phyloP scores from a whole-genome alignment of 2,797 vertebrate genomes.

The Leontopithecus rosalia region DNA sequence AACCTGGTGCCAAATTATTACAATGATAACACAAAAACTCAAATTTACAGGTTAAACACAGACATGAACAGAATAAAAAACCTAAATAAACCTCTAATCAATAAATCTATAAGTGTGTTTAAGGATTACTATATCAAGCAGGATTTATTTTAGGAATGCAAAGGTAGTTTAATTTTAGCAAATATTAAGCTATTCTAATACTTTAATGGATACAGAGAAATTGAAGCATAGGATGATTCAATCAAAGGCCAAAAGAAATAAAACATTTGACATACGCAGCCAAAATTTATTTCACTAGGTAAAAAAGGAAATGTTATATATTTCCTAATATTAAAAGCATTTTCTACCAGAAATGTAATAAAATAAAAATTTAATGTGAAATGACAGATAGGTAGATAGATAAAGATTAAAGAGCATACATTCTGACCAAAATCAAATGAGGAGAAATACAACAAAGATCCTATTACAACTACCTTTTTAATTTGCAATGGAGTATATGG shows the following conservation, averaged over 20 bases:
- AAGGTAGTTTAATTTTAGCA: conserved; percentile 17
- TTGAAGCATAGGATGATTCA: background rate
- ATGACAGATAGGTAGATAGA: background rate
- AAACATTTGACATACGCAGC: background rate
- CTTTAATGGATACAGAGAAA: conserved; percentile 30
- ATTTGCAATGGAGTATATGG: background rate
- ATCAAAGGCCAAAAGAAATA: background rate
- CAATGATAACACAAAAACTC: background rate
- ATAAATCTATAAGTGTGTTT: background rate
- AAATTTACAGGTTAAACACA: background rate
- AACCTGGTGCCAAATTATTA: background rate
- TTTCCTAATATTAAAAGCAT: background rate
- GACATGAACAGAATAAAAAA: background rate
- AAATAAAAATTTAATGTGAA: conserved; percentile 9
- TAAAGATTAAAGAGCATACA: background rate
- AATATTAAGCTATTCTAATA: conserved; percentile 31
- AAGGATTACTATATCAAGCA: background rate
- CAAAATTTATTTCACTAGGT: conserved; percentile 8
- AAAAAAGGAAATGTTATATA: background rate
- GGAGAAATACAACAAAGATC: background rate
- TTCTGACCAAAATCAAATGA: conserved; percentile 1
- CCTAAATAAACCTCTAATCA: background rate
- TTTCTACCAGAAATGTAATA: background rate
- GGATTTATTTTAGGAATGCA: background rate
- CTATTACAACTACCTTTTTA: background rate